Conservation (phyloP, 2,888 invertebrate genomes). For the Coelopa pilipes region DNA sequence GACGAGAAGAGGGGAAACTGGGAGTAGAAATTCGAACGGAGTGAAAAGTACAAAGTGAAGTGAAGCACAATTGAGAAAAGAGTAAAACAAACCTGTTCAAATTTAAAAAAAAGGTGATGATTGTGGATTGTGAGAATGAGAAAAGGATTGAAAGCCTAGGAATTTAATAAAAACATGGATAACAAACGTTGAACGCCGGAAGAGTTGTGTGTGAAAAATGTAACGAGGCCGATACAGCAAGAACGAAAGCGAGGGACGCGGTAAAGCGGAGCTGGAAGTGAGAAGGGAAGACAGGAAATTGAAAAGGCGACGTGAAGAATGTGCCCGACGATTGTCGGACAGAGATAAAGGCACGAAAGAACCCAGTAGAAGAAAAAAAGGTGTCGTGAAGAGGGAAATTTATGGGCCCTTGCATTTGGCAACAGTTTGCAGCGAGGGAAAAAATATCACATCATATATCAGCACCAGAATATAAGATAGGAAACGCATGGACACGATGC, state of each 20-base stretch:
- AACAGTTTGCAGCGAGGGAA: background rate
- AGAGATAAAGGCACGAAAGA: conserved; percentile 49
- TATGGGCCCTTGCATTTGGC: no score
- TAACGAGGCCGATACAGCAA: background rate
- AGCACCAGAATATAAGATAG: background rate
- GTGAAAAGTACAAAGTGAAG: background rate
- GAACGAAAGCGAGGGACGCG: background rate
- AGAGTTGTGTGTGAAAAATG: no score
- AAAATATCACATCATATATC: background rate
- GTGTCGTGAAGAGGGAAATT: no score
- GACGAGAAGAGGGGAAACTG: background rate
- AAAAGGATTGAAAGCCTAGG: background rate
- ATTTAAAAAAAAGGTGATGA: background rate
- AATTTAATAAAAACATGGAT: background rate
- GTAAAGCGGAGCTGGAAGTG: background rate
- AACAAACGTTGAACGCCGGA: background rate
- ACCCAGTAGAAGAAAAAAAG: conserved; percentile 38
- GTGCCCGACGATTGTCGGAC: conserved; percentile 54
- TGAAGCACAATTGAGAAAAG: background rate
- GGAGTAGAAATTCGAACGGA: background rate
- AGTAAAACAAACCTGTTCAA: background rate
- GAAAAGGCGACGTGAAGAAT: conserved; percentile 42
- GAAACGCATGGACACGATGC: background rate
- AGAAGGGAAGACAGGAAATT: conserved; percentile 46
- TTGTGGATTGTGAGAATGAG: background rate